Conservation (phyloP, 2,113 vertebrate genomes). For the Calonectris borealis region DNA sequence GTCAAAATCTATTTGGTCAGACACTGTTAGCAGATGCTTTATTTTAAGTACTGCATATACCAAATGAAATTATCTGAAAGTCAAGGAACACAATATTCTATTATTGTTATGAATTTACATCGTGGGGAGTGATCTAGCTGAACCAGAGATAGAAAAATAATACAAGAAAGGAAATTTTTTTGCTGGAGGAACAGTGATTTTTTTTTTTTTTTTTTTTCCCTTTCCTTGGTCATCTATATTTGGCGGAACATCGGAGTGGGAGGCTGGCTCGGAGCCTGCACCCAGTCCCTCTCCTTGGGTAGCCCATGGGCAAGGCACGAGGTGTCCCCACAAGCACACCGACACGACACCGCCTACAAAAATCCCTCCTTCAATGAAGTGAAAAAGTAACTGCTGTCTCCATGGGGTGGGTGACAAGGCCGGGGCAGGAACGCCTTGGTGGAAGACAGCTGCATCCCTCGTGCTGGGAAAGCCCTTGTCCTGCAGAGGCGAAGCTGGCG, state of each 20-base stretch:
- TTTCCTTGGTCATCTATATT: neutral
- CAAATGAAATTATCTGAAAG: neutral
- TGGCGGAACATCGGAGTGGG: fast-evolving
- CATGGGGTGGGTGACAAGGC: neutral
- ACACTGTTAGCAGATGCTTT: neutral
- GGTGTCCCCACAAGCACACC: neutral
- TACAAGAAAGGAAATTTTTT: neutral
- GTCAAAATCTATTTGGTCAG: neutral
- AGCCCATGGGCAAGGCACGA: neutral
- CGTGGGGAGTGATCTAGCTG: neutral
- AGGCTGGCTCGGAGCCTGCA: neutral
- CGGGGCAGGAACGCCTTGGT: neutral
- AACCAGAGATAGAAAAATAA: neutral
- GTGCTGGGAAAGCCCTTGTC: fast-evolving
- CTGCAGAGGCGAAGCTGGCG: neutral
- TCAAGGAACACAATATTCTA: neutral
- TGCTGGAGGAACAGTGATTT: neutral
- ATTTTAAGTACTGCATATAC: neutral
- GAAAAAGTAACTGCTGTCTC: neutral
- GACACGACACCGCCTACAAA: fast-evolving
- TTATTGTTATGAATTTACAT: neutral
- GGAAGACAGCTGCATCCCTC: neutral
- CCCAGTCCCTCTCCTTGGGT: neutral
- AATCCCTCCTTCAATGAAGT: neutral
- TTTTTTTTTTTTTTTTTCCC: neutral